phyloP scores from a whole-genome alignment of 23 tunicate species.

The Ciona savignyi region DNA sequence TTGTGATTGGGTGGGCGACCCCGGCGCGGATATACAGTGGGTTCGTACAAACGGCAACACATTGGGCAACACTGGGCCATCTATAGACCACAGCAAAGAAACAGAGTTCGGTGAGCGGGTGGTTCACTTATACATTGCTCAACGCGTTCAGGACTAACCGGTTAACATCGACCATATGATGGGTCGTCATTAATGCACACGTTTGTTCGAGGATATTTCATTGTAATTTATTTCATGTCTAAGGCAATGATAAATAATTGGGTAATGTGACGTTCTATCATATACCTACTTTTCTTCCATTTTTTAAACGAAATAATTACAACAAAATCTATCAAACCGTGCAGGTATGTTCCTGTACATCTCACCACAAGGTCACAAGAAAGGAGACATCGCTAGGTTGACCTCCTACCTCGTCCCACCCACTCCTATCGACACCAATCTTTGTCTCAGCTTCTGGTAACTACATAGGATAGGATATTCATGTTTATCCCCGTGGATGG shows the following conservation, averaged over 20 bases:
- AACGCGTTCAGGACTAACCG: too few relatives aligned
- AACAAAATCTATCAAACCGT: not conserved
- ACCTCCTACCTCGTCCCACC: constrained; percentile 25
- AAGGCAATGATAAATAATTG: too few relatives aligned
- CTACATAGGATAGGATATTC: too few relatives aligned
- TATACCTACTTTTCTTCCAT: not conserved
- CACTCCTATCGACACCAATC: constrained; percentile 6
- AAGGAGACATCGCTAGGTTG: constrained; percentile 34
- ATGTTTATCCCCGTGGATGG: too few relatives aligned
- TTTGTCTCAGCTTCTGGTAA: constrained; percentile 49
- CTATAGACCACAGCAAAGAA: constrained; percentile 31
- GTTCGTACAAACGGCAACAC: not conserved
- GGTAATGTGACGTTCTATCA: too few relatives aligned
- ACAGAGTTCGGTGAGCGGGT: constrained; percentile 21
- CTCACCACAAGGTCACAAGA: constrained; percentile 8
- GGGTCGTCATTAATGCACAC: too few relatives aligned
- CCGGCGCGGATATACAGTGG: constrained; percentile 32
- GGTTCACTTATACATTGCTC: not conserved
- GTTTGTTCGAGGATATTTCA: too few relatives aligned
- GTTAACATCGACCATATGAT: too few relatives aligned
- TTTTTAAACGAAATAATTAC: not conserved
- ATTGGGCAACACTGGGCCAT: constrained; percentile 21
- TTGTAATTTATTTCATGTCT: too few relatives aligned
- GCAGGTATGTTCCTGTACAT: constrained; percentile 33
- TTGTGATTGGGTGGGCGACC: constrained; percentile 46